Evolutionary conservation across 2,797 vertebrate genomes (phyloP).

Genomic region (Acanthornis magna): DNA sequence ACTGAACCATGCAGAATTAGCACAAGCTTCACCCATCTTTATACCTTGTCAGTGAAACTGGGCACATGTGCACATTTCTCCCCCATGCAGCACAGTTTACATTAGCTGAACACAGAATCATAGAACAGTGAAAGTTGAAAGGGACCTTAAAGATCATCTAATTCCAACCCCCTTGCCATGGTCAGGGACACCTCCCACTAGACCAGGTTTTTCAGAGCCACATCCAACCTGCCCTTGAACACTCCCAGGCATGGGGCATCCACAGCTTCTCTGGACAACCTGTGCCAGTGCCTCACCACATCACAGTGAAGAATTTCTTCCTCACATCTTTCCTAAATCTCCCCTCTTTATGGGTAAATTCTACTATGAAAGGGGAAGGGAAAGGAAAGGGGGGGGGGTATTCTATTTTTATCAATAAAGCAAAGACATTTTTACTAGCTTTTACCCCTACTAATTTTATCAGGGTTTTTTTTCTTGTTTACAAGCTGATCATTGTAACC

Average conservation of each 20-base stretch:
- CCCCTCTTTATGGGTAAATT: background rate
- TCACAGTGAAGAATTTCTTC: background rate
- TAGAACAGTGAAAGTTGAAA: background rate
- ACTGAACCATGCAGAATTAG: background rate
- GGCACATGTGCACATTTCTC: background rate
- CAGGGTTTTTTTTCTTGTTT: background rate
- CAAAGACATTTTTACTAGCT: background rate
- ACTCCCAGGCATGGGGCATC: no score
- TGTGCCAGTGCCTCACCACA: background rate
- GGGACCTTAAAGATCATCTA: background rate
- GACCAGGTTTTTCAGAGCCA: background rate
- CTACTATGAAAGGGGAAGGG: background rate
- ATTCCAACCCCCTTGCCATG: background rate
- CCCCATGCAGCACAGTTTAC: accelerated
- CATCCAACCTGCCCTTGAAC: background rate
- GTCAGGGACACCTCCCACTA: background rate
- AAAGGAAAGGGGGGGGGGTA: accelerated
- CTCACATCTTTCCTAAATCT: background rate
- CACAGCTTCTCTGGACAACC: background rate
- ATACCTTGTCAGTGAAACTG: background rate
- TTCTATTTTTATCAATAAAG: background rate
- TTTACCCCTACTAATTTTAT: background rate
- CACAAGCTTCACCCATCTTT: background rate
- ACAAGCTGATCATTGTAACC: background rate
- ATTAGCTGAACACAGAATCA: background rate